phyloP scores from a whole-genome alignment of 1,140 invertebrate species.

The Phymorhynchus buccinoides region DNA sequence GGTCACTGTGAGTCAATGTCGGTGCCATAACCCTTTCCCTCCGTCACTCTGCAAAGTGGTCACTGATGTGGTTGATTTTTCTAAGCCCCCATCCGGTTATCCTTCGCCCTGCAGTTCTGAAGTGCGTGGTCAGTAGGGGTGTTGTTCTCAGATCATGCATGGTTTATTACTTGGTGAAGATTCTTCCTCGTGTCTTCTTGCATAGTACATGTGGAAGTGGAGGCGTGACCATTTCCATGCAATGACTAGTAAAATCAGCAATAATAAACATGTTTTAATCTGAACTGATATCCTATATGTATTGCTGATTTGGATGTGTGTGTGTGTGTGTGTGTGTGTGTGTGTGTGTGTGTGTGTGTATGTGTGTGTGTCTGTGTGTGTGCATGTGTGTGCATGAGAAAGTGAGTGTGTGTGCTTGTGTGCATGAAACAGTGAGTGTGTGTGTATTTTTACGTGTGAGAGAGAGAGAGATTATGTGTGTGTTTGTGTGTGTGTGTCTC shows the following conservation, averaged over 20 bases:
- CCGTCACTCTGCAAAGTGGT: too few species aligned
- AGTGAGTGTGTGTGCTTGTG: conserved; percentile 7
- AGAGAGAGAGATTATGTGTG: not conserved
- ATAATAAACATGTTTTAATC: too few species aligned
- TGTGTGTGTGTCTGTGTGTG: conserved; percentile 18
- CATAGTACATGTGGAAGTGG: not conserved
- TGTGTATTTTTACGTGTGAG: too few species aligned
- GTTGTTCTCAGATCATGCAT: too few species aligned
- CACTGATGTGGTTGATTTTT: too few species aligned
- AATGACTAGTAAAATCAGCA: too few species aligned
- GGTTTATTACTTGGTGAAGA: too few species aligned
- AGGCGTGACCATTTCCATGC: too few species aligned
- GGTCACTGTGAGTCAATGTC: too few species aligned
- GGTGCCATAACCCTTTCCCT: too few species aligned
- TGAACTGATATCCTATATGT: not conserved
- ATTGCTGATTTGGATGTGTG: not conserved
- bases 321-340: conserved; percentile 20
- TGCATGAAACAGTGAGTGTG: not conserved
- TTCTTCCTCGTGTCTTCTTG: not conserved
- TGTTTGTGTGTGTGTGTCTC: not conserved
- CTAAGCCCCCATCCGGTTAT: too few species aligned
- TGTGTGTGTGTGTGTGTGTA: conserved; percentile 8
- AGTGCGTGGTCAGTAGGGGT: not conserved
- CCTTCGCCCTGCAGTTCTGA: not conserved
- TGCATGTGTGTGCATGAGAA: not conserved